Evolutionary conservation across 2,797 vertebrate species (phyloP).

Genomic region (Onychomys torridus): DNA sequence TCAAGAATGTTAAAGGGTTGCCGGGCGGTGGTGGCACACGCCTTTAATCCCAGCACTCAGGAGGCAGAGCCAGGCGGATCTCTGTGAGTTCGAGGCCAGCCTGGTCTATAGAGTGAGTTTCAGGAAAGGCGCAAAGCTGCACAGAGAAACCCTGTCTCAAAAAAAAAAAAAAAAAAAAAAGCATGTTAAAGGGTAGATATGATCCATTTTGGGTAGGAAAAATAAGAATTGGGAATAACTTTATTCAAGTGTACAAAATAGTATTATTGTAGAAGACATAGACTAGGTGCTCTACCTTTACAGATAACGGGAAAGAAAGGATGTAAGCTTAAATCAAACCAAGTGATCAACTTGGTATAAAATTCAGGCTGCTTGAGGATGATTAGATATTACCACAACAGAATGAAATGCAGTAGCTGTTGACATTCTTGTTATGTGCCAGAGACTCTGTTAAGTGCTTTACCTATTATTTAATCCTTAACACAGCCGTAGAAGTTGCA

Average conservation of each 20-base stretch:
- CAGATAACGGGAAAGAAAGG: not conserved
- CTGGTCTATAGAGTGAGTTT: no score
- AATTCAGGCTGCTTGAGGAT: not conserved
- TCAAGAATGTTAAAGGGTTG: slow-evolving; percentile 33
- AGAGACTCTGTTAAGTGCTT: not conserved
- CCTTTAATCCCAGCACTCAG: no score
- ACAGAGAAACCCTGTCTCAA: no score
- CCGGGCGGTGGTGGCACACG: no score
- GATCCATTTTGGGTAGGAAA: not conserved
- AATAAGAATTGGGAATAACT: slow-evolving; percentile 41
- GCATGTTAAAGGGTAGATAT: slow-evolving; percentile 28
- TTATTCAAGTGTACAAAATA: slow-evolving; percentile 37
- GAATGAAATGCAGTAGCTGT: not conserved
- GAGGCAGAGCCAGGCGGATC: no score
- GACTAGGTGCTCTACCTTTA: not conserved
- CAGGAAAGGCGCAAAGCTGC: no score
- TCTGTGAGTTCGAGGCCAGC: no score
- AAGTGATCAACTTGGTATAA: not conserved
- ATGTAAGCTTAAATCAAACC: not conserved
- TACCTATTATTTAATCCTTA: slow-evolving; percentile 19
- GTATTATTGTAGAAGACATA: not conserved
- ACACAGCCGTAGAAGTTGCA: not conserved
- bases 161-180: no score
- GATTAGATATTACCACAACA: not conserved
- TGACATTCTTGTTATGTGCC: not conserved